Percentiles rank a stretch among this genome's conserved stretches.
These are phyloP conservation scores for Meteorus colon DNA, from an alignment of 2,888 invertebrate species.

Conservation along the genomic window DNA sequence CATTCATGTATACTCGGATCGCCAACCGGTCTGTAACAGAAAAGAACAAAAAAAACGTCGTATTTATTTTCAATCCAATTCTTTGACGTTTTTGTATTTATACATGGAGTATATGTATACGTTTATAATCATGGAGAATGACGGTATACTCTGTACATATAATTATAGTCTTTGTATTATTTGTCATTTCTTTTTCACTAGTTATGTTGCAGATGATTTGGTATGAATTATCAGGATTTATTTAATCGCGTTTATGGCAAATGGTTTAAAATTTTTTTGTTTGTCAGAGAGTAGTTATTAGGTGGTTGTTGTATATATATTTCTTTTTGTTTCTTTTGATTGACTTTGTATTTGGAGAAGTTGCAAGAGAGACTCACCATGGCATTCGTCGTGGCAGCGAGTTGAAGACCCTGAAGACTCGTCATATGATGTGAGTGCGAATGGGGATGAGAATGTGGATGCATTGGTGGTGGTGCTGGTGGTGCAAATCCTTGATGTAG, in stretches of 20 bases:
- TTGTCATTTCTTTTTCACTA: too few species aligned
- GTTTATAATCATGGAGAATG: too few species aligned
- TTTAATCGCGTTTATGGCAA: too few species aligned
- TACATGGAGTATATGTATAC: neutral
- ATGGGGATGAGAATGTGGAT: constrained; percentile 73
- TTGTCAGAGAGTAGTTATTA: too few species aligned
- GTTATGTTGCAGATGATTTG: too few species aligned
- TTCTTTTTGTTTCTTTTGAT: too few species aligned
- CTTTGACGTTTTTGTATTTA: neutral
- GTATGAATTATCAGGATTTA: too few species aligned
- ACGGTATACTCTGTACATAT: too few species aligned
- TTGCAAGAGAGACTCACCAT: constrained; percentile 75
- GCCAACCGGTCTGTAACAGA: constrained; percentile 89
- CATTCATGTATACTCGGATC: constrained; percentile 95
- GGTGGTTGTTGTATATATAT: too few species aligned
- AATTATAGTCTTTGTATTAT: too few species aligned
- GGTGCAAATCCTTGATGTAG: constrained; percentile 72
- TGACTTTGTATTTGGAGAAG: too few species aligned
- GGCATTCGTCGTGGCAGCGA: constrained; percentile 77
- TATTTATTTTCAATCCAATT: constrained; percentile 22
- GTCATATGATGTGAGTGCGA: constrained; percentile 76
- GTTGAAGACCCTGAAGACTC: constrained; percentile 75
- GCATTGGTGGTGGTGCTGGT: constrained; percentile 72
- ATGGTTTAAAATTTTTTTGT: too few species aligned
- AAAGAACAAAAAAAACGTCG: constrained; percentile 46